phyloP scores from a whole-genome alignment of 2,888 invertebrate species.

The Agrotis clavis region DNA sequence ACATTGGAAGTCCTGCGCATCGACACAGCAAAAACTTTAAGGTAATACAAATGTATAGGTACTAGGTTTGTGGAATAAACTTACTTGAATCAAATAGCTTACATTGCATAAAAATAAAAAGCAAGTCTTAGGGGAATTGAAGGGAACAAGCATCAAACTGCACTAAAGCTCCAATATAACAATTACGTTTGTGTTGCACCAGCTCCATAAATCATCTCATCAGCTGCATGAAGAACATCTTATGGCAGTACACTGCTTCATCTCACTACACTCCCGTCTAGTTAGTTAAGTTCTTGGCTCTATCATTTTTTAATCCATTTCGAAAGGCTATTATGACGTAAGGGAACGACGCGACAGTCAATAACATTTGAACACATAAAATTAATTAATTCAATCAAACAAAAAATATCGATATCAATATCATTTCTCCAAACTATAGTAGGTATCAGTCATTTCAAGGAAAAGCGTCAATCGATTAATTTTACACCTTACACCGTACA shows the following conservation, averaged over 20 bases:
- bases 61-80: too few species aligned
- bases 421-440: neutral
- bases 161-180: too few species aligned
- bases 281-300: neutral
- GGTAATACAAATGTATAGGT: too few species aligned
- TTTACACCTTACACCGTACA: conserved; percentile 28
- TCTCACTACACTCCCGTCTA: neutral
- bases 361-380: neutral
- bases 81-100: too few species aligned
- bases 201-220: too few species aligned
- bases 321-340: neutral
- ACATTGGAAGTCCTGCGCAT: too few species aligned
- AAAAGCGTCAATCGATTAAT: conserved; percentile 24
- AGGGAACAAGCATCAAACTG: too few species aligned
- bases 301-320: neutral
- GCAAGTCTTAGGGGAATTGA: too few species aligned
- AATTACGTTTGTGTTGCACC: too few species aligned
- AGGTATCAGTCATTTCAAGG: neutral
- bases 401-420: neutral
- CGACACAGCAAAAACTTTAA: too few species aligned
- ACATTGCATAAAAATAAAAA: too few species aligned
- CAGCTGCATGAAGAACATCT: neutral
- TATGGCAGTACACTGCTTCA: neutral
- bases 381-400: neutral
- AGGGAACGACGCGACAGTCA: neutral